These are phyloP conservation scores for Paragorgia papillata DNA, from an alignment of 92 coral and sea anemone species.

Conservation along the genomic window DNA sequence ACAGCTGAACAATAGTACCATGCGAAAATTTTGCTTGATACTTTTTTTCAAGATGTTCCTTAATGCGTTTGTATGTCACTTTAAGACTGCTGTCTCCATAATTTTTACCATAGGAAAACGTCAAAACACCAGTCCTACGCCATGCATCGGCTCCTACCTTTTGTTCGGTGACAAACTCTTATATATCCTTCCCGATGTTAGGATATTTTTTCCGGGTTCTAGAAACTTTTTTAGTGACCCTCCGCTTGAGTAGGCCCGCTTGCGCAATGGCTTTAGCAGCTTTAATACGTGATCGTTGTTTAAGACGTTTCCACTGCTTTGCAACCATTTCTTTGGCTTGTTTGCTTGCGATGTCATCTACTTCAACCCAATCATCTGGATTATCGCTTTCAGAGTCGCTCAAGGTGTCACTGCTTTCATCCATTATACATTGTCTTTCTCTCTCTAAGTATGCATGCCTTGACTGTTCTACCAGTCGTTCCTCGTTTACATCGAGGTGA, in stretches of 20 bases:
- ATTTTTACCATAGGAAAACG: constrained; percentile 25
- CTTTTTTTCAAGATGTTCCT: constrained; percentile 28
- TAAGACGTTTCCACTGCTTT: constrained; percentile 36
- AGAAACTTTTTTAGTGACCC: constrained; percentile 9
- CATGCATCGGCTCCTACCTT: constrained; percentile 40
- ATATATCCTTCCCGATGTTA: constrained; percentile 11
- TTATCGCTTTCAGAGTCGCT: constrained; percentile 44
- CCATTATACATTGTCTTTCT: constrained; percentile 37
- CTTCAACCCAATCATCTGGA: constrained; percentile 51
- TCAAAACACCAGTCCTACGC: constrained; percentile 33
- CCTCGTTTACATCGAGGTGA: constrained; percentile 3
- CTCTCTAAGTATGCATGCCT: constrained; percentile 57
- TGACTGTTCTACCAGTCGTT: constrained; percentile 41
- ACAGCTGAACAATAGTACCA: constrained; percentile 41
- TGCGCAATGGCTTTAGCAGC: constrained; percentile 38
- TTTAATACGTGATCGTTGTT: neutral
- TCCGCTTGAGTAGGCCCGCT: constrained; percentile 35
- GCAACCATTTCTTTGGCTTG: constrained; percentile 38
- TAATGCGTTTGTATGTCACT: constrained; percentile 39
- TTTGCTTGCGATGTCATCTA: constrained; percentile 36
- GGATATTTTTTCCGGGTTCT: constrained; percentile 16
- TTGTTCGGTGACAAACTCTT: neutral
- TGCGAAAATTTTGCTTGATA: constrained; percentile 44
- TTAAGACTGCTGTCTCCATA: constrained; percentile 4
- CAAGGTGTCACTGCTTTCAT: constrained; percentile 26